These are phyloP conservation scores for Palaemon carinicauda DNA, from an alignment of 1,140 invertebrate genomes.

Conservation along the genomic window DNA sequence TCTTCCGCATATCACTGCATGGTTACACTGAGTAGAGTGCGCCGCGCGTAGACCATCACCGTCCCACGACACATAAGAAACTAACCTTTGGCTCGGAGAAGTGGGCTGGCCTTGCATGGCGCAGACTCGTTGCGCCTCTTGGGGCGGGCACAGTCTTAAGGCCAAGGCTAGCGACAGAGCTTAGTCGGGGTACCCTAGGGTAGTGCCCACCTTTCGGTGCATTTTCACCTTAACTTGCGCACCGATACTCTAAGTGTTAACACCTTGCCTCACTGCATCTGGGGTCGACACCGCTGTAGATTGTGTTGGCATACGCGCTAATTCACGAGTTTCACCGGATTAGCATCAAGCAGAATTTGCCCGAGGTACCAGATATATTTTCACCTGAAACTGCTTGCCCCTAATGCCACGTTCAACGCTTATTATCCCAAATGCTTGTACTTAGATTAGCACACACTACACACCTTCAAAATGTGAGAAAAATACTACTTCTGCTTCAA, in stretches of 20 bases:
- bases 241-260: constrained; percentile 21
- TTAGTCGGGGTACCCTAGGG: constrained; percentile 24
- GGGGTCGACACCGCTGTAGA: neutral
- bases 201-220: constrained; percentile 24
- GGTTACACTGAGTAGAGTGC: constrained; percentile 31
- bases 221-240: constrained; percentile 29
- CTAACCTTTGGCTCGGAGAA: constrained; percentile 28
- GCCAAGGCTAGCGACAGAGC: constrained; percentile 13
- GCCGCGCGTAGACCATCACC: constrained; percentile 17
- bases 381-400: too few species aligned
- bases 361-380: neutral
- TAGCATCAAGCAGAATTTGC: neutral
- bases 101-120: constrained; percentile 26
- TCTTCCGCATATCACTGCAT: constrained; percentile 25
- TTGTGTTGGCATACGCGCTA: constrained; percentile 21
- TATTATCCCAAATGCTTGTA: too few species aligned
- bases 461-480: too few species aligned
- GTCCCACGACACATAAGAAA: constrained; percentile 31
- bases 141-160: constrained; percentile 26
- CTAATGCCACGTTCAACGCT: too few species aligned
- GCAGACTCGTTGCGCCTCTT: constrained; percentile 30
- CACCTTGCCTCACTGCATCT: constrained; percentile 26
- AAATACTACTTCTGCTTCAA: too few species aligned
- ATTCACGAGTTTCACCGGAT: constrained; percentile 17
- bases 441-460: too few species aligned